Percentiles rank a stretch among this genome's conserved stretches.
Conservation (phyloP, 2,888 invertebrate species). For the Drosophila hawaiiensis region DNA sequence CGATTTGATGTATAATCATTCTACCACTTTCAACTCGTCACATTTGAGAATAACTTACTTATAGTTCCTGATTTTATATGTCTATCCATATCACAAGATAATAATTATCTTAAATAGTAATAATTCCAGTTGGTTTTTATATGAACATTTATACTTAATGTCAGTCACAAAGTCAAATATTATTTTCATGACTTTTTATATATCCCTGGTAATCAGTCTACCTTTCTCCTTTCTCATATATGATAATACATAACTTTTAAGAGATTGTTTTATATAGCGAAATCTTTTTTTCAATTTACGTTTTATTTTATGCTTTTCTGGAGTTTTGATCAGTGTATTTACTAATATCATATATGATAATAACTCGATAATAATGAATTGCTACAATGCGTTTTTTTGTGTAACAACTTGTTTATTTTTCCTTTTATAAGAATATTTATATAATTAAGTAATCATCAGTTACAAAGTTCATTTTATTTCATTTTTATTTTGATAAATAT, state of each 20-base stretch:
- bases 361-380: background rate
- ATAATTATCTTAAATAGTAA: background rate
- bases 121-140: background rate
- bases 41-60: background rate
- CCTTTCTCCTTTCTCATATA: background rate
- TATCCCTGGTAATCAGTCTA: background rate
- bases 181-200: background rate
- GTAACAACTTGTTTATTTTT: background rate
- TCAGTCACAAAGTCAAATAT: background rate
- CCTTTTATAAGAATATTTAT: background rate
- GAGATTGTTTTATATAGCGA: background rate
- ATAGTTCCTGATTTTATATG: background rate
- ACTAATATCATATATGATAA: background rate
- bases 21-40: background rate
- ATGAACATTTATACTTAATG: background rate
- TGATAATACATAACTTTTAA: background rate
- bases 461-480: background rate
- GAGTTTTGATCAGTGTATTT: background rate
- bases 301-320: background rate
- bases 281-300: background rate
- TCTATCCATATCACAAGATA: background rate
- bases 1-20: background rate
- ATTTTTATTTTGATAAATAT: background rate
- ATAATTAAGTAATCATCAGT: background rate
- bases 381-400: background rate